These are phyloP conservation scores for Periophthalmodon schlosseri DNA, from an alignment of 2,113 vertebrate species.

Conservation along the genomic window DNA sequence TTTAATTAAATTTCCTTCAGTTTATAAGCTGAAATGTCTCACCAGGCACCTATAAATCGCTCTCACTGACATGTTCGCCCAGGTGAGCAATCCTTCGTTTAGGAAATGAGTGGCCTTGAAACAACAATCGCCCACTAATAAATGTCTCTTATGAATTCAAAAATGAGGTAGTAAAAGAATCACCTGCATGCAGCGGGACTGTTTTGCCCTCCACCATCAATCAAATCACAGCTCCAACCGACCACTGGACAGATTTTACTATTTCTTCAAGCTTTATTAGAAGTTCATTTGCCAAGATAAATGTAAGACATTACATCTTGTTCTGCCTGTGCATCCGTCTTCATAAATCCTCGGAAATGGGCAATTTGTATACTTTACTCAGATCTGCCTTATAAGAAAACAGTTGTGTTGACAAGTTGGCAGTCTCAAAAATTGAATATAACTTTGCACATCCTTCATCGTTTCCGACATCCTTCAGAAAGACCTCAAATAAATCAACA, in stretches of 20 bases:
- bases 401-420: slow-evolving; percentile 57
- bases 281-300: slow-evolving; percentile 77
- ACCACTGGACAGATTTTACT: slow-evolving; percentile 52
- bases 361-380: slow-evolving; percentile 40
- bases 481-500: not conserved
- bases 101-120: slow-evolving; percentile 64
- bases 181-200: slow-evolving; percentile 74
- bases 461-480: not conserved
- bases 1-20: slow-evolving; percentile 47
- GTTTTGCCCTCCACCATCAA: slow-evolving; percentile 55
- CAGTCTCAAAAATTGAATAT: slow-evolving; percentile 25
- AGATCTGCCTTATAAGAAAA: slow-evolving; percentile 41
- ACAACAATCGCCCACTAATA: slow-evolving; percentile 69
- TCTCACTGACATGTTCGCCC: slow-evolving; percentile 39
- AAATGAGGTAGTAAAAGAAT: slow-evolving; percentile 72
- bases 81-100: slow-evolving; percentile 65
- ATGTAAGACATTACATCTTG: slow-evolving; percentile 68
- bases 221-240: slow-evolving; percentile 64
- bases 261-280: slow-evolving; percentile 75
- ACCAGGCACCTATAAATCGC: slow-evolving; percentile 60
- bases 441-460: not conserved
- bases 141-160: slow-evolving; percentile 59
- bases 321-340: slow-evolving; percentile 51
- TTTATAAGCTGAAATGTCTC: slow-evolving; percentile 53
- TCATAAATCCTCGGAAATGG: slow-evolving; percentile 68